These are phyloP conservation scores for Brevimyrus niger DNA, from an alignment of 2,113 vertebrate genomes.

Conservation along the genomic window DNA sequence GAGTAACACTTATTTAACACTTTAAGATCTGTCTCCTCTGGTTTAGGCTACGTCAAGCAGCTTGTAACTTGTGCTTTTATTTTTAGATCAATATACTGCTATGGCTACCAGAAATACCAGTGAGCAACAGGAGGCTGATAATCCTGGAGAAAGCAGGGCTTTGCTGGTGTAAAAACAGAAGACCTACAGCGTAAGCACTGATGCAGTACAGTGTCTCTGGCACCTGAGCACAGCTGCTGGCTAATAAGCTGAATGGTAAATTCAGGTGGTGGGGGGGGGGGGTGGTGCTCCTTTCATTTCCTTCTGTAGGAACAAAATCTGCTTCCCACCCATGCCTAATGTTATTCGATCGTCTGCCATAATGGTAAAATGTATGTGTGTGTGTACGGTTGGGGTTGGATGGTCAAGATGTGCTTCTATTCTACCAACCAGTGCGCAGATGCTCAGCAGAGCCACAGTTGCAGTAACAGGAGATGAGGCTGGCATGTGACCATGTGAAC, in stretches of 20 bases:
- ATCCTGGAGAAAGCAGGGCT: conserved; percentile 3
- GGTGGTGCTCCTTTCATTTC: not conserved
- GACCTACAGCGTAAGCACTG: not conserved
- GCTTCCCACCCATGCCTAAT: conserved; percentile 35
- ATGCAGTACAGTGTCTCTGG: conserved; percentile 40
- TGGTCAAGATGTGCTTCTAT: not conserved
- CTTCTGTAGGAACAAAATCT: not conserved
- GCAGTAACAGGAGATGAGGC: conserved; percentile 64
- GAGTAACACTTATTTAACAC: not conserved
- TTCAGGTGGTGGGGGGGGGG: not conserved
- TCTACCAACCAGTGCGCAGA: not conserved
- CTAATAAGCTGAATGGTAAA: not conserved
- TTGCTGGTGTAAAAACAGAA: not conserved
- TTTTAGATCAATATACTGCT: not conserved
- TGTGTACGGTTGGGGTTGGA: not conserved
- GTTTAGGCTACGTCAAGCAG: not conserved
- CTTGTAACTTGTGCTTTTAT: not conserved
- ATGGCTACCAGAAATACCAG: not conserved
- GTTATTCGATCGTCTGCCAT: conserved; percentile 48
- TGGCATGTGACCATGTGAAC: conserved; percentile 49
- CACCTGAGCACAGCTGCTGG: conserved; percentile 30
- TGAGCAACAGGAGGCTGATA: conserved; percentile 18
- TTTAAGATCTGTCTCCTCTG: not conserved
- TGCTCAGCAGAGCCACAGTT: conserved; percentile 55
- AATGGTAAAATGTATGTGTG: conserved; percentile 27